Percentiles rank a stretch among this genome's conserved stretches.
phyloP scores from a whole-genome alignment of 2,113 vertebrate species.

The Tretioscincus oriximinensis region DNA sequence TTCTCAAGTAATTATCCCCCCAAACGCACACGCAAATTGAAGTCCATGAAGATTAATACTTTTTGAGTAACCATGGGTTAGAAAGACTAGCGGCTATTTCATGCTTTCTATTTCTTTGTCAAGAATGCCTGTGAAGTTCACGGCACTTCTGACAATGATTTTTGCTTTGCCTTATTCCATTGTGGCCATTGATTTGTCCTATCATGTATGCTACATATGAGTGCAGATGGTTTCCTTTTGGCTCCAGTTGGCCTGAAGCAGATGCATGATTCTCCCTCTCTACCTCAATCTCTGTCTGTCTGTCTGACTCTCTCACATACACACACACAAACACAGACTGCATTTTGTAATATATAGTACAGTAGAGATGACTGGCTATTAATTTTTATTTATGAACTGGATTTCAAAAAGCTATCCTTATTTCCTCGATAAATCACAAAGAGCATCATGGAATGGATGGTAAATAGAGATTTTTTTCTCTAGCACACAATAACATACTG shows the following conservation, averaged over 20 bases:
- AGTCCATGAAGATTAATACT: conserved; percentile 2
- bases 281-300: no score
- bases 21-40: neutral
- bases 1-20: conserved; percentile 3
- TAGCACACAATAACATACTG: no score
- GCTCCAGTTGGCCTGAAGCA: neutral
- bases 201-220: neutral
- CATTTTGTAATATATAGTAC: neutral
- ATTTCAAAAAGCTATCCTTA: neutral
- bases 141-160: conserved; percentile 6
- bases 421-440: no score
- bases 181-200: neutral
- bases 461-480: no score
- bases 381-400: neutral
- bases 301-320: no score
- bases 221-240: neutral
- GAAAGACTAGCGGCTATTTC: conserved; percentile 3
- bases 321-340: neutral
- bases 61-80: conserved; percentile 1
- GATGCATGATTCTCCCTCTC: neutral
- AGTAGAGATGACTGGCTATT: neutral
- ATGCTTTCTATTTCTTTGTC: neutral
- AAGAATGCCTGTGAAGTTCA: conserved; percentile 16
- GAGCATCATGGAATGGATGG: no score
- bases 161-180: conserved; percentile 14